Base-by-base conservation (phyloP, 2,888 invertebrate species). In the Beris chalybata region DNA sequence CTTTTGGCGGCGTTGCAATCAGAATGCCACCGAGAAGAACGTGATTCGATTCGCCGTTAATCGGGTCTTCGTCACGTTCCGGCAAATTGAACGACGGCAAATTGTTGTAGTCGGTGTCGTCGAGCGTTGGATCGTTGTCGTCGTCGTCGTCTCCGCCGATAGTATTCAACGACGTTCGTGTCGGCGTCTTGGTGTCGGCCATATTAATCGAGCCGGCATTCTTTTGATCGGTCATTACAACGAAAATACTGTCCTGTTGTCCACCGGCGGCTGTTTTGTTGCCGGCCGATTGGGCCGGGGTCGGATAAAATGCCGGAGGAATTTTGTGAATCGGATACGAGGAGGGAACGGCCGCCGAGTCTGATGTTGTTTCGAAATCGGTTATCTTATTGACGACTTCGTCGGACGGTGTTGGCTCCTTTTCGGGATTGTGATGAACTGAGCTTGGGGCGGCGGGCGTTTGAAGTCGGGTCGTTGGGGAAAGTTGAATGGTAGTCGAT, bases 201-300 rank as follows among this genome's bases (percentile, higher is more conserved):
- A 70, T 65, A n/a, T 71, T 69, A 3, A 71, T 70, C 4, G 70
- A 55, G 3, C 69, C 67, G 4, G 70, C 70, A 7, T 70, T 72
- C 43, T 45, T 74, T 43, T 50, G 74, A 73, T 87, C 87, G 0
- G 89, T 90, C 87, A 92, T 87, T 0, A 92, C 90, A 3, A 92
- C 89, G 71, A 92, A 89, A 78, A 92, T 91, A 0, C 90, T 89
- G 53, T 92, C 90, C 22, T 3, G 48, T 1, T 12, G n/a, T n/a
- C n/a, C n/a, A n/a, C n/a, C n/a, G n/a, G n/a, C 52, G 38, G 53
- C 7, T 13, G 15, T 48, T 13, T 5, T 22, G 1, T 5, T 11
- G 5, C 12, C 9, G 48, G 15, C 5, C 1, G 48, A 13, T 2
- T 12, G 45, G 3, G 11, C 2, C n/a, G 29, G n/a, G 1, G 31